Evolutionary conservation across 2,888 invertebrate species (phyloP).

Genomic region (Parascotia fuliginaria): DNA sequence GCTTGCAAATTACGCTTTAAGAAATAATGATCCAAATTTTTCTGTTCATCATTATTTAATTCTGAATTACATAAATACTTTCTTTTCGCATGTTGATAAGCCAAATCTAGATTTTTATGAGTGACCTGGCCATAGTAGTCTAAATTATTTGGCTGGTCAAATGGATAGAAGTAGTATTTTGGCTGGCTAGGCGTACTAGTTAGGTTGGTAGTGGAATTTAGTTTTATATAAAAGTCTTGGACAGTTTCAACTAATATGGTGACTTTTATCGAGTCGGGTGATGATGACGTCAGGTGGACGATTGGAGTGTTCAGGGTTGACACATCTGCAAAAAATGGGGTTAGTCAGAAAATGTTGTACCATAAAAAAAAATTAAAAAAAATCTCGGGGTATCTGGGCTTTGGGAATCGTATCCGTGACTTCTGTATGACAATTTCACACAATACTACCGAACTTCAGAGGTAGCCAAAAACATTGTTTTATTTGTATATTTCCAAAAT

Average conservation of each 20-base stretch:
- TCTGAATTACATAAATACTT: slow-evolving; percentile 87
- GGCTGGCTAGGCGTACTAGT: slow-evolving; percentile 79
- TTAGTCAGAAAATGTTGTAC: not conserved
- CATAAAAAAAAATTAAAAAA: no score
- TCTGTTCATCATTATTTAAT: slow-evolving; percentile 48
- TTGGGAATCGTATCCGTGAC: no score
- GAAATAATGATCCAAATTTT: slow-evolving; percentile 34
- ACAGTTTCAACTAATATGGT: slow-evolving; percentile 86
- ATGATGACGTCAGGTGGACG: slow-evolving; percentile 89
- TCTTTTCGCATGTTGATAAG: slow-evolving; percentile 57
- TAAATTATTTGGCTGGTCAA: slow-evolving; percentile 56
- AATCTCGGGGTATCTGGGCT: no score
- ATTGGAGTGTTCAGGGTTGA: slow-evolving; percentile 83
- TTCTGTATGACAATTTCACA: no score
- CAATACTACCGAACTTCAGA: no score
- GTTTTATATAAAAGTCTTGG: slow-evolving; percentile 84
- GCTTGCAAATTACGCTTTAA: slow-evolving; percentile 48
- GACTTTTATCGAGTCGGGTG: slow-evolving; percentile 83
- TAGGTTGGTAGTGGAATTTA: slow-evolving; percentile 72
- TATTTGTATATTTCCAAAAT: no score
- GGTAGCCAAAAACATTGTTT: no score
- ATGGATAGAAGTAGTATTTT: slow-evolving; percentile 84
- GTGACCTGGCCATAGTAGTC: slow-evolving; percentile 11
- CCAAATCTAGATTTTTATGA: slow-evolving; percentile 57
- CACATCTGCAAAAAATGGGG: slow-evolving; percentile 59